phyloP scores from a whole-genome alignment of 2,797 vertebrate species.

The Poecilia wingei region DNA sequence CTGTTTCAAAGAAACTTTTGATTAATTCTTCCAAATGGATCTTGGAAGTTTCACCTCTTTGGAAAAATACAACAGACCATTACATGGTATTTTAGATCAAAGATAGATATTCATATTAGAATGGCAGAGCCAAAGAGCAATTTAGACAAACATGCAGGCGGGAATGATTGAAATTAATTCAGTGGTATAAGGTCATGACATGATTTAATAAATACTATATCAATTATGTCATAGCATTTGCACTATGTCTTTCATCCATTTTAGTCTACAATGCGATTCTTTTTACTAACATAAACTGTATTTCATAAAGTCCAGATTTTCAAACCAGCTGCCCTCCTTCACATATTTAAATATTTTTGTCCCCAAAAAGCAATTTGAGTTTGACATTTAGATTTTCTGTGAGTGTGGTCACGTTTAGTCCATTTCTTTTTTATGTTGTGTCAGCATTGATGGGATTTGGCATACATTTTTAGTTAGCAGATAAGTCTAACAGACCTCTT shows the following conservation, averaged over 20 bases:
- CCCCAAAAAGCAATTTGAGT: neutral
- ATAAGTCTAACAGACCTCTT: neutral
- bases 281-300: neutral
- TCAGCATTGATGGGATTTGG: neutral
- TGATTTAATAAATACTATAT: neutral
- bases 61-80: neutral
- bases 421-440: neutral
- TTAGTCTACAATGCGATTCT: neutral
- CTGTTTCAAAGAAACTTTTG: neutral
- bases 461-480: neutral
- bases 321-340: neutral
- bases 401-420: neutral
- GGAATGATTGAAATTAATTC: neutral
- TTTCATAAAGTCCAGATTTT: neutral
- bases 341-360: neutral
- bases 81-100: neutral
- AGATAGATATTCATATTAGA: neutral
- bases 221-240: neutral
- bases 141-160: neutral
- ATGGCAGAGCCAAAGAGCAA: neutral
- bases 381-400: neutral
- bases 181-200: neutral
- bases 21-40: neutral
- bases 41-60: neutral
- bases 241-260: neutral